Base-by-base conservation (phyloP, 2,888 invertebrate species). In the Cetonia aurata region DNA sequence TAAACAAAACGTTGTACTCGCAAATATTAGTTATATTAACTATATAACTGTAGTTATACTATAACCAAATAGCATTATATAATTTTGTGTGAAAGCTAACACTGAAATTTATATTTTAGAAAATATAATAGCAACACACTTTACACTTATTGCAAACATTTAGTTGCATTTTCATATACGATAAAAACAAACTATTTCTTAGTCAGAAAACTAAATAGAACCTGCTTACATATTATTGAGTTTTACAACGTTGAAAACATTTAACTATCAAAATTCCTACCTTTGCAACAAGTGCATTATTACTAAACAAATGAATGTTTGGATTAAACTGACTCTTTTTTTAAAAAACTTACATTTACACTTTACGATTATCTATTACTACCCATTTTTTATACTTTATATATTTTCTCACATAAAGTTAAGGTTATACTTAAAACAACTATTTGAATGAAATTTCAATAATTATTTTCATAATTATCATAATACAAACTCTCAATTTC, bases 401-500 rank as follows among this genome's bases (percentile, higher is more conserved):
- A 19, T 57, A 12, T 42, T 13, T 42, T 57, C 17, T 19, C 42
- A 57, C 42, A 57, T 57, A 57, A 12, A 42, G 15, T 57, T 42
- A 65, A 15, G 15, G 37, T 65, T 65, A 65, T 65, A 50, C 62
- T 50, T 50, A 65, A 65, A 50, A 37, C 37, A 17, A 50, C 33
- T 62, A 50, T 12, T 62, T n/a, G 44, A 50, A 62, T 8, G 41
- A 33, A 48, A 48, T 62, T 62, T 46, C 25, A 25, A 44, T 60
- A 46, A 48, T 60, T 60, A 13, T 12, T 60, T 25, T 25, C 25
- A n/a, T 60, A 46, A 60, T 9, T 46, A 8, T 37, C 46, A 13
- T 60, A 60, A 60, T 44, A 31, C n/a, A 60, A 33, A 46, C 10
- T 19, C 17, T 17, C 13, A 31, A 44, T 44, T 42, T 62, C 84